A percentile compares a stretch with the other conserved stretches of the same genome.
phyloP scores from a whole-genome alignment of 2,797 vertebrate species.

The Eleutherodactylus coqui region DNA sequence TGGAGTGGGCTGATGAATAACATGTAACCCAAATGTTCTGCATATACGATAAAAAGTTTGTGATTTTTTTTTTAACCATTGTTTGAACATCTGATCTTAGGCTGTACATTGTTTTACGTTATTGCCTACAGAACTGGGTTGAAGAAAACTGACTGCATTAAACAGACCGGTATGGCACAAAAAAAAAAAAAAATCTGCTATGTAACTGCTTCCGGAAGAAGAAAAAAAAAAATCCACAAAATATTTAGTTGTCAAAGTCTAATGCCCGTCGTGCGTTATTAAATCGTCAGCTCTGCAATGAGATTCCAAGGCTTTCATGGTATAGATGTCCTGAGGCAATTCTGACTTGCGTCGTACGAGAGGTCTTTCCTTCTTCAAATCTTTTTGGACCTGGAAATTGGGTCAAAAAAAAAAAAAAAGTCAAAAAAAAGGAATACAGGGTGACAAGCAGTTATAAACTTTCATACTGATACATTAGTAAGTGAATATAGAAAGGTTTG shows the following conservation, averaged over 20 bases:
- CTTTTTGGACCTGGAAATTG: constrained; percentile 83
- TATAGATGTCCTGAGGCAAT: constrained; percentile 98
- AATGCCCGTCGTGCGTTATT: constrained; percentile 91
- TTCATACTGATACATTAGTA: too few relatives aligned
- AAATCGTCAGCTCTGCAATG: constrained; percentile 92
- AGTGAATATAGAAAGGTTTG: too few relatives aligned
- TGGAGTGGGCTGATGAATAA: neutral
- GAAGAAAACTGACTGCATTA: constrained; percentile 78
- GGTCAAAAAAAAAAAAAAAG: constrained; percentile 59
- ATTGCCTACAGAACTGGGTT: constrained; percentile 80
- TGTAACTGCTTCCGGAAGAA: constrained; percentile 77
- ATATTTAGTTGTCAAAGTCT: constrained; percentile 75
- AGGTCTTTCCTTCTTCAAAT: constrained; percentile 90
- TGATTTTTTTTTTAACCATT: constrained; percentile 79
- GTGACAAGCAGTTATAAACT: too few relatives aligned
- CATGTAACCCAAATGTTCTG: constrained; percentile 67
- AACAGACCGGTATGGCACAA: constrained; percentile 89
- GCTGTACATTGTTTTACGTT: constrained; percentile 75
- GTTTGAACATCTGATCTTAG: constrained; percentile 86
- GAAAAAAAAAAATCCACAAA: constrained; percentile 66
- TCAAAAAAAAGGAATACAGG: too few relatives aligned
- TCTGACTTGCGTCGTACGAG: constrained; percentile 94
- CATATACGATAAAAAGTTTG: constrained; percentile 64
- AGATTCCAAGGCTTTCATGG: constrained; percentile 98
- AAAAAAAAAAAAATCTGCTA: constrained; percentile 69